phyloP scores from a whole-genome alignment of 2,888 invertebrate genomes.

The Eupithecia abbreviata region DNA sequence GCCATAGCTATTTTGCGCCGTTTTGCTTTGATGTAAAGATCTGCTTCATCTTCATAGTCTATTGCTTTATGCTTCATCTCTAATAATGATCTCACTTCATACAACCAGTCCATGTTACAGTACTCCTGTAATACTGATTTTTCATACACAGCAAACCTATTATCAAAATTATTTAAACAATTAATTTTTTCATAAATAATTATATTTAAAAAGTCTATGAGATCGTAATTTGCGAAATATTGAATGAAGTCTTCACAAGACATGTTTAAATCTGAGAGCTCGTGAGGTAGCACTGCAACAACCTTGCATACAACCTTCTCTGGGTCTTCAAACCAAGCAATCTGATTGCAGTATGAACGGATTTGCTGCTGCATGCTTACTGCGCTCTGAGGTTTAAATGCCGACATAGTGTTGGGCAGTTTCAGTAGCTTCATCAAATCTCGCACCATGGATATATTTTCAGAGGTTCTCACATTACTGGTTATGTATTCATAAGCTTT shows the following conservation, averaged over 20 bases:
- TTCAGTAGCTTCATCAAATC: constrained; percentile 81
- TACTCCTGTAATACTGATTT: constrained; percentile 80
- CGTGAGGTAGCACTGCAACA: constrained; percentile 70
- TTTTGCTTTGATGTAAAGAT: constrained; percentile 68
- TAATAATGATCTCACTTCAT: constrained; percentile 63
- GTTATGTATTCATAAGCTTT: constrained; percentile 88
- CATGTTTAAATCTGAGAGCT: constrained; percentile 69
- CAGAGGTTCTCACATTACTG: constrained; percentile 80
- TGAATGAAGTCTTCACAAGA: constrained; percentile 65
- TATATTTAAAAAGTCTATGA: constrained; percentile 82
- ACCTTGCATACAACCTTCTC: constrained; percentile 79
- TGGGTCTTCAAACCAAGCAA: constrained; percentile 77
- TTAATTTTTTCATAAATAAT: constrained; percentile 82
- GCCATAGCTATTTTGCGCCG: constrained; percentile 72
- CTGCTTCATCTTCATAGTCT: constrained; percentile 69
- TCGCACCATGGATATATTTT: constrained; percentile 79
- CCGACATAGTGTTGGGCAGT: constrained; percentile 76
- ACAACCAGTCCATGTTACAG: constrained; percentile 85
- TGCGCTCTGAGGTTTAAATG: constrained; percentile 74
- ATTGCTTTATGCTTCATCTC: constrained; percentile 70
- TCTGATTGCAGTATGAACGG: constrained; percentile 77
- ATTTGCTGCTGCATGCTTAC: constrained; percentile 75
- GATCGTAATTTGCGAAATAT: constrained; percentile 74
- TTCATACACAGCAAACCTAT: constrained; percentile 83
- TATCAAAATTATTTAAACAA: constrained; percentile 72